phyloP scores from a whole-genome alignment of 2,888 invertebrate species.

The Tuberolachnus salignus region DNA sequence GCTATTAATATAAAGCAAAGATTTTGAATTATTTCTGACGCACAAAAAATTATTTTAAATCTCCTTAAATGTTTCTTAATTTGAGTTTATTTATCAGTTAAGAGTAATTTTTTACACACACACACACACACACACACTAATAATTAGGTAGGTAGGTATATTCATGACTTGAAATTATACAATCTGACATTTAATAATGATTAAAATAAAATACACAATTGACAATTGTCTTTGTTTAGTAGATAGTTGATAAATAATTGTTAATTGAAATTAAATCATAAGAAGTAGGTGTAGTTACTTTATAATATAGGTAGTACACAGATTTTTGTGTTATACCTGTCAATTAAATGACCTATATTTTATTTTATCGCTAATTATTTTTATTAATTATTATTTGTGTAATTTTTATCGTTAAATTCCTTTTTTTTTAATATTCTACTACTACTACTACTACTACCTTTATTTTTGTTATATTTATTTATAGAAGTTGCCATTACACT shows the following conservation, averaged over 20 bases:
- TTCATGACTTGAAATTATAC: background rate
- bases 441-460: background rate
- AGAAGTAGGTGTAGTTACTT: background rate
- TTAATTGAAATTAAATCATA: no score
- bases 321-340: background rate
- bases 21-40: background rate
- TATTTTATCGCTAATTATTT: background rate
- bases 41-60: background rate
- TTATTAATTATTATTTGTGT: background rate
- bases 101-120: no score
- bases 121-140: no score
- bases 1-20: no score
- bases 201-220: no score
- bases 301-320: background rate
- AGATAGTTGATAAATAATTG: background rate
- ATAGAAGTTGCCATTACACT: conserved; percentile 12
- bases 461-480: conserved; percentile 34
- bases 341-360: background rate
- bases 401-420: background rate
- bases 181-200: no score
- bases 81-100: no score
- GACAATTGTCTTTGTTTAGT: background rate
- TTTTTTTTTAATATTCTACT: background rate
- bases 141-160: background rate
- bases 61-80: background rate